Evolutionary conservation across 2,797 vertebrate species (phyloP).

Genomic region (Urophycis tenuis): DNA sequence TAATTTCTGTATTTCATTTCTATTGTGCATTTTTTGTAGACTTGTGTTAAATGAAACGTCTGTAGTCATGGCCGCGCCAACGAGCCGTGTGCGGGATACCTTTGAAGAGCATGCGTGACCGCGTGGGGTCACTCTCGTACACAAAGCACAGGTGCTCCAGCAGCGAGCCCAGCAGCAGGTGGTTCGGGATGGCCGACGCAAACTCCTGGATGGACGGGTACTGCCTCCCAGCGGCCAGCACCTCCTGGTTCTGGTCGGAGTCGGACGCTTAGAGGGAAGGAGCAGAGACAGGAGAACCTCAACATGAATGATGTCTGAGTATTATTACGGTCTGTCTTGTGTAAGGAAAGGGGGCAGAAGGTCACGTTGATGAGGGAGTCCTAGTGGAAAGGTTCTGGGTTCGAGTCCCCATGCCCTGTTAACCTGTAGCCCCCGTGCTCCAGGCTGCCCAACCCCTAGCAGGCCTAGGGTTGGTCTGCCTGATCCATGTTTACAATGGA

Average conservation of each 20-base stretch:
- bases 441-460: neutral
- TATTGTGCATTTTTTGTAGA: no score
- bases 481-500: neutral
- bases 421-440: neutral
- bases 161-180: slow-evolving; percentile 88
- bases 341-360: neutral
- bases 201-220: slow-evolving; percentile 72
- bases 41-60: neutral
- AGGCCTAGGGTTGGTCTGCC: neutral
- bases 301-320: neutral
- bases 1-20: no score
- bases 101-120: slow-evolving; percentile 83
- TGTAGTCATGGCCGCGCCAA: neutral
- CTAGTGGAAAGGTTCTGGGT: neutral
- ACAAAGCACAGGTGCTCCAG: slow-evolving; percentile 92
- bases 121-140: slow-evolving; percentile 80
- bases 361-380: neutral
- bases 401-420: neutral
- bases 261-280: slow-evolving; percentile 80
- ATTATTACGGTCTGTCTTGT: neutral
- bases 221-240: slow-evolving; percentile 67
- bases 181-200: slow-evolving; percentile 89
- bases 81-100: slow-evolving; percentile 54
- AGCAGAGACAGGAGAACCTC: neutral
- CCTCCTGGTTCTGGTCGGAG: slow-evolving; percentile 70